Evolutionary conservation across 2,888 invertebrate genomes (phyloP).

Genomic region (Osmoderma eremita): DNA sequence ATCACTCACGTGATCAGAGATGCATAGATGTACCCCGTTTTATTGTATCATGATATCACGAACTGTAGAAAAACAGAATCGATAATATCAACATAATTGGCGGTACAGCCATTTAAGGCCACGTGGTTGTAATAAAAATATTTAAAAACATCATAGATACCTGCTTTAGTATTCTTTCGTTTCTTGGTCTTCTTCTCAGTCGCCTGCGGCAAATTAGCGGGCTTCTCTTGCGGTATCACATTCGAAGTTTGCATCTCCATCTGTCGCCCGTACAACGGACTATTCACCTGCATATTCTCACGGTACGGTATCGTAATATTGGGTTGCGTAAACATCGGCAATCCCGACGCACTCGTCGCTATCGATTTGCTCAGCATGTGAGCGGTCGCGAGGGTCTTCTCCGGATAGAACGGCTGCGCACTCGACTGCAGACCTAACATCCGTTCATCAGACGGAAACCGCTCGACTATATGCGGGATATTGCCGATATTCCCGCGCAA

Average conservation of each 20-base stretch:
- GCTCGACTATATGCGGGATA: conserved; percentile 71
- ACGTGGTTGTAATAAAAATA: not conserved
- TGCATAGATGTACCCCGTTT: too few species aligned
- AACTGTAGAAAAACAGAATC: too few species aligned
- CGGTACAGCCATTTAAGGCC: too few species aligned
- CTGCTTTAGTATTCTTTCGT: conserved; percentile 53
- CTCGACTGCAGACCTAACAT: conserved; percentile 65
- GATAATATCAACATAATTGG: too few species aligned
- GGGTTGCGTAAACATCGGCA: conserved; percentile 60
- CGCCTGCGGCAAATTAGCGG: conserved; percentile 40
- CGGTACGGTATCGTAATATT: conserved; percentile 57
- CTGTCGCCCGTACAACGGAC: conserved; percentile 56
- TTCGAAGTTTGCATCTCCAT: conserved; percentile 56
- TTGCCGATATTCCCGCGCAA: conserved; percentile 67
- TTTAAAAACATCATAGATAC: conserved; percentile 37
- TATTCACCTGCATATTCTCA: conserved; percentile 55
- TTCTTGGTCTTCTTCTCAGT: conserved; percentile 57
- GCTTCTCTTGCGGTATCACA: conserved; percentile 46
- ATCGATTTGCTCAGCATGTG: conserved; percentile 60
- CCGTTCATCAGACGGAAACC: conserved; percentile 68
- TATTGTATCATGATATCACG: too few species aligned
- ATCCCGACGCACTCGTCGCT: conserved; percentile 53
- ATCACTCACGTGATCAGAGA: too few species aligned
- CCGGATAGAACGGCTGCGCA: conserved; percentile 62
- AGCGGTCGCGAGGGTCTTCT: conserved; percentile 57